Conservation (phyloP, 2,113 vertebrate genomes). For the Ochotona curzoniae region DNA sequence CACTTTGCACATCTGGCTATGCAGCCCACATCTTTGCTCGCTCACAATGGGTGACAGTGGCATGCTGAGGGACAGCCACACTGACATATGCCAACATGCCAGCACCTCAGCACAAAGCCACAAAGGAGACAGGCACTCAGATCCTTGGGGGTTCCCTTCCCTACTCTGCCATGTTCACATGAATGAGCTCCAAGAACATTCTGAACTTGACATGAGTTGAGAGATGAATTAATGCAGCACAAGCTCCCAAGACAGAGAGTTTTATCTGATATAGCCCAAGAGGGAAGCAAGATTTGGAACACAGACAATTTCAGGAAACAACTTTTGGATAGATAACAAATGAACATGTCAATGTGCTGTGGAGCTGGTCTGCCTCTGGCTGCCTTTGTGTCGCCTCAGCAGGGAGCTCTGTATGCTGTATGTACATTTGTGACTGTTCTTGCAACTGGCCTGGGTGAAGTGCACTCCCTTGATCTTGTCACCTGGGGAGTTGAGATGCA, state of each 20-base stretch:
- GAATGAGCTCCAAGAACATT: not conserved
- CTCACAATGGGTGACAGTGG: not conserved
- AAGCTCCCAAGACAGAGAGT: not conserved
- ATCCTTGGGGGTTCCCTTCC: not conserved
- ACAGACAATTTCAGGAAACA: not conserved
- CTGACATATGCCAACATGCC: not conserved
- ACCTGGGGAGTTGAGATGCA: not conserved
- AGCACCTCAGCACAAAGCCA: not conserved
- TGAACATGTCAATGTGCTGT: not conserved
- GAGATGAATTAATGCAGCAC: not conserved
- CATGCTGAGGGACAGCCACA: not conserved
- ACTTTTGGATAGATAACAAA: not conserved
- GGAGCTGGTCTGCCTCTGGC: not conserved
- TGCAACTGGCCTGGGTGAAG: not conserved
- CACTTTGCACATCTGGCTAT: not conserved
- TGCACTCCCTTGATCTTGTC: not conserved
- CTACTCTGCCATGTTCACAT: not conserved
- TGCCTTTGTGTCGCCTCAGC: not conserved
- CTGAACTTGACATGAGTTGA: not conserved
- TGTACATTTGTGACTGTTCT: not conserved
- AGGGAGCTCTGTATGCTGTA: not conserved
- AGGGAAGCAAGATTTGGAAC: not conserved
- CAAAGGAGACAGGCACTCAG: rapidly evolving
- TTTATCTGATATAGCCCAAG: not conserved
- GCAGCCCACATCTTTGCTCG: too few species aligned